Evolutionary conservation across 92 coral and sea anemone species (phyloP).

Genomic region (Hydrozoanthus gracilis): DNA sequence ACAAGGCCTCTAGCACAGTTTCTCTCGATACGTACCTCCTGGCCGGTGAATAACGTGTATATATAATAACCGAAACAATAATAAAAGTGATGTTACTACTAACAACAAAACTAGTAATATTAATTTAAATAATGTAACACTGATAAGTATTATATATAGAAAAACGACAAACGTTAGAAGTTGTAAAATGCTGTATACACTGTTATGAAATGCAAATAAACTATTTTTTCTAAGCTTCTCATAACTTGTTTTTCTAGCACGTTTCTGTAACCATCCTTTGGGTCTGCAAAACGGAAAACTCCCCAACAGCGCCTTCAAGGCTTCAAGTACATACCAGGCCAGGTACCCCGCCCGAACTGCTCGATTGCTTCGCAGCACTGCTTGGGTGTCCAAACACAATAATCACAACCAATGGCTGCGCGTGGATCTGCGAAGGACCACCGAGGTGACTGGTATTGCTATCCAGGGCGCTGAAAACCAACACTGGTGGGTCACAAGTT

Average conservation of each 20-base stretch:
- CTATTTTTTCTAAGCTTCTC: neutral
- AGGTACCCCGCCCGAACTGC: slow-evolving; percentile 28
- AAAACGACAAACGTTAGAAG: too few species aligned
- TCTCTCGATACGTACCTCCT: too few species aligned
- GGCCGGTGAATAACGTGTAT: too few species aligned
- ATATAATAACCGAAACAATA: too few species aligned
- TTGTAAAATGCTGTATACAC: too few species aligned
- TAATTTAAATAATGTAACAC: too few species aligned
- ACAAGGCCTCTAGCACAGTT: too few species aligned
- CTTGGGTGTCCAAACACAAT: slow-evolving; percentile 47
- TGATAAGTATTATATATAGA: too few species aligned
- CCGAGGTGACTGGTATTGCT: slow-evolving; percentile 62
- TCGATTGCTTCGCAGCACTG: slow-evolving; percentile 39
- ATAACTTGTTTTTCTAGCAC: neutral
- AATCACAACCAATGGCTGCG: slow-evolving; percentile 55
- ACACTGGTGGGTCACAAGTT: slow-evolving; percentile 63
- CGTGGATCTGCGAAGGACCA: slow-evolving; percentile 58
- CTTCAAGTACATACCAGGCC: neutral
- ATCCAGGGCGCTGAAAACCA: slow-evolving; percentile 55
- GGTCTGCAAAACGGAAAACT: slow-evolving; percentile 28
- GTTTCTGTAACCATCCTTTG: slow-evolving; percentile 22
- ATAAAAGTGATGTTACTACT: too few species aligned
- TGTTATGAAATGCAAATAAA: too few species aligned
- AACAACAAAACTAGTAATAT: too few species aligned
- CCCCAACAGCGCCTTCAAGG: slow-evolving; percentile 22